Evolutionary conservation across 2,113 vertebrate genomes (phyloP), one percentile per base, ranked within the genome.

Genomic region (Amphiprion ocellaris): DNA sequence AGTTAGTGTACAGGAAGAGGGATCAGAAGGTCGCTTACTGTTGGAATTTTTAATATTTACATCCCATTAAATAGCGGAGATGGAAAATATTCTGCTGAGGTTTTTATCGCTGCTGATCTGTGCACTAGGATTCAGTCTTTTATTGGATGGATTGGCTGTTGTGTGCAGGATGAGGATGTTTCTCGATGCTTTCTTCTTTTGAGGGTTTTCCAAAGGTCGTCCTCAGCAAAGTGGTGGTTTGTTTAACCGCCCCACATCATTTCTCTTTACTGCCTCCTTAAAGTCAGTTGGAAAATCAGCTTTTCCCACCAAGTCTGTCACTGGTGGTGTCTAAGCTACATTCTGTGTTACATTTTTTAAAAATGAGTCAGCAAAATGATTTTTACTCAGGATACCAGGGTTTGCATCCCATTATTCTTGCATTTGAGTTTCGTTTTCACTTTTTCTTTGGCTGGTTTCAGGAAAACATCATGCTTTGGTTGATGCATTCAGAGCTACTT

Each of bases 11-110:
- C 37, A 66, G 23, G 30, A 61, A 66, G 55, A 60, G 14, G 7
- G 4, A 77, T 72, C 61, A 77, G 5, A 4, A 82, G 44, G 81
- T 87, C 4, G 11, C 71, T 79, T 69, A 73, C 64, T 63, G 19
- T 68, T 50, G 14, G 0, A 15, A 55, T 66, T 64, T 81, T 67
- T 72, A 26, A 76, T 69, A 75, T 81, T 75, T 64, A 68, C 46
- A 30, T 79, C 21, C 44, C 47, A 74, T 74, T 69, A 64, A 86
- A 81, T 64, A 77, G 33, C 2, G 5, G 55, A 58, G 60, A 70
- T 46, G 50, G 46, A 56, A 71, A 77, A 50, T 7, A 10, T 68
- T 55, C 2, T 55, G 39, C 56, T 47, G 69, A 74, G 46, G 39
- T 71, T 56, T 37, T 68, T 28, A 74, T 63, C 0, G 6, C n/a